Evolutionary conservation across 2,113 vertebrate genomes (phyloP).

Genomic region (Urocitellus parryii): DNA sequence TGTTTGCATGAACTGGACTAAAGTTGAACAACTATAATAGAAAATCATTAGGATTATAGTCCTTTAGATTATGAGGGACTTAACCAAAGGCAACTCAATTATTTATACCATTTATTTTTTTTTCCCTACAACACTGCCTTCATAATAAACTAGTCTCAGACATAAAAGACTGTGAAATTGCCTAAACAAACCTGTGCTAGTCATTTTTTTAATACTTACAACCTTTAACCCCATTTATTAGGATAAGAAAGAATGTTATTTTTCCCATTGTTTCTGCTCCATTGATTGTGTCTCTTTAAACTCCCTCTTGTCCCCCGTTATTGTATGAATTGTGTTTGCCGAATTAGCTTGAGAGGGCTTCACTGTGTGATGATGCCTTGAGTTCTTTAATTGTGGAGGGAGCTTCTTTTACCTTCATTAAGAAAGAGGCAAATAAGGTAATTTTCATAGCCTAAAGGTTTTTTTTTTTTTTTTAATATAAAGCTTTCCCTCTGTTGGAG

Average conservation of each 20-base stretch:
- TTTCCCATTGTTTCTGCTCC: slow-evolving; percentile 67
- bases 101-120: not conserved
- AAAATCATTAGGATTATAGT: not conserved
- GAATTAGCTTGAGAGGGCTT: slow-evolving; percentile 73
- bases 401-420: slow-evolving; percentile 76
- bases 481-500: slow-evolving; percentile 57
- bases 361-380: slow-evolving; percentile 40
- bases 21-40: not conserved
- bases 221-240: slow-evolving; percentile 71
- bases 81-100: not conserved
- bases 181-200: slow-evolving; percentile 69
- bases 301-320: slow-evolving; percentile 38
- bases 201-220: slow-evolving; percentile 57
- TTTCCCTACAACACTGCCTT: not conserved
- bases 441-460: slow-evolving; percentile 63
- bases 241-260: slow-evolving; percentile 64
- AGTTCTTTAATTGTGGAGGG: slow-evolving; percentile 73
- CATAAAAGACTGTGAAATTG: slow-evolving; percentile 54
- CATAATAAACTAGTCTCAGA: slow-evolving; percentile 25
- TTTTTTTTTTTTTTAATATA: slow-evolving; percentile 32
- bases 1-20: not conserved
- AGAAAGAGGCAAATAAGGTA: slow-evolving; percentile 69
- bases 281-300: slow-evolving; percentile 65
- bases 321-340: slow-evolving; percentile 66
- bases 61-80: not conserved